Base-by-base conservation (phyloP, 1,140 invertebrate genomes). In the Drosophila nasuta region DNA sequence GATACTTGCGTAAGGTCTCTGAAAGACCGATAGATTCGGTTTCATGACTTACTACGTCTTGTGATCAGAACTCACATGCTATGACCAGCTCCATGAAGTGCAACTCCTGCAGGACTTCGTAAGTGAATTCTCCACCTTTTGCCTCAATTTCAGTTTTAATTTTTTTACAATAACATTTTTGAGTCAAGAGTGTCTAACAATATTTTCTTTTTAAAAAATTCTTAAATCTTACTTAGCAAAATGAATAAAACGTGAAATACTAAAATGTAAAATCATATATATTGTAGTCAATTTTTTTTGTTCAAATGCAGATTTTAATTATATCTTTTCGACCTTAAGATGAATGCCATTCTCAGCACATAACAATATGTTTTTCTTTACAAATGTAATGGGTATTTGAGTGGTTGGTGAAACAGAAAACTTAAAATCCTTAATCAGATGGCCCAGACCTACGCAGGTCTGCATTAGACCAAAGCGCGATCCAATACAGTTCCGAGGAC, bases 381-480 rank as follows among this genome's bases (percentile, higher is more conserved):
- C 38, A 2, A 74, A 20, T 35, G 74, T 76, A 1, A 88, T 62
- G 30, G 81, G 85, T 17, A 81, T 70, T 52, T 68, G 43, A 0
- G 85, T 88, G 13, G 79, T 28, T 0, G 71, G 62, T 0, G 75
- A 49, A 1, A 76, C 54, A 38, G 41, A 66, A n/a, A 93, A 82
- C 52, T 85, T 91, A n/a, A 60, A 87, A 1, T 74, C 73, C 3
- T 54, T 71, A 17, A 94, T 72, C 33, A 94, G 64, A n/a, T 85
- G 73, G 4, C 92, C 87, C 17, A 94, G 25, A 54, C 94, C 94
- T 13, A 95, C 82, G 83, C 95, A 95, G 5, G 94, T 93, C 82
- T 95, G 94, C 85, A 95, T 91, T 5, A 94, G 81, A 4, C 94
- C 95, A 75, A 96, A 95, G 43, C 95, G 91, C 75, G 94, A 92